Conservation (phyloP, 2,797 vertebrate species). For the Hozukius guyotensis region DNA sequence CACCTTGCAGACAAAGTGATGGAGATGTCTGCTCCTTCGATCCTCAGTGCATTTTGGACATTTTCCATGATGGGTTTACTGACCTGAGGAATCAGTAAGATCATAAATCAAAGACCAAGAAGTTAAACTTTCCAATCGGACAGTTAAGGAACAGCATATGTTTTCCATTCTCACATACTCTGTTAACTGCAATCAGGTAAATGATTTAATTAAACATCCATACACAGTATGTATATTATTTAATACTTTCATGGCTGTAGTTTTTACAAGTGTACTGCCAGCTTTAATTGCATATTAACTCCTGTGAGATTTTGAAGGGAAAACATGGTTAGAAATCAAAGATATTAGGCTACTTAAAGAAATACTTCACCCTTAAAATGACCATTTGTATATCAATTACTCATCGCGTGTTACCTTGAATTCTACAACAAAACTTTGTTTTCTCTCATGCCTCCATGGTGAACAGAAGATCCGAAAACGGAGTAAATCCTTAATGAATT, state of each 20-base stretch:
- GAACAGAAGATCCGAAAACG: no score
- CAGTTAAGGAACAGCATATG: neutral
- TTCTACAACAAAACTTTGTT: no score
- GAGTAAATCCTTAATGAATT: no score
- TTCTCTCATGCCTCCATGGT: no score
- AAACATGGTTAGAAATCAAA: neutral
- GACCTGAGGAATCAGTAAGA: conserved; percentile 81
- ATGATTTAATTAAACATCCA: neutral
- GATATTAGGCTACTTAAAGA: neutral
- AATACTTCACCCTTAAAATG: no score
- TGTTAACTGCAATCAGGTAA: neutral
- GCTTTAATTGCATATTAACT: no score
- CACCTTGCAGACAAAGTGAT: conserved; percentile 93
- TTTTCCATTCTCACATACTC: neutral
- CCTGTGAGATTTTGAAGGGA: neutral
- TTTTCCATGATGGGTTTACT: conserved; percentile 89
- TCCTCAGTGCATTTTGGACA: conserved; percentile 88
- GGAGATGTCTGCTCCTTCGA: conserved; percentile 88
- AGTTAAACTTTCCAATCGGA: neutral
- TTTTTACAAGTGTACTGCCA: no score
- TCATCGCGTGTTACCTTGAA: no score
- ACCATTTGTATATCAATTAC: no score
- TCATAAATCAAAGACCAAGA: conserved; percentile 9
- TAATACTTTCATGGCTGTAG: no score
- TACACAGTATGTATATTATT: no score